Conservation (phyloP, 2,797 vertebrate species). For the Cossypha caffra region DNA sequence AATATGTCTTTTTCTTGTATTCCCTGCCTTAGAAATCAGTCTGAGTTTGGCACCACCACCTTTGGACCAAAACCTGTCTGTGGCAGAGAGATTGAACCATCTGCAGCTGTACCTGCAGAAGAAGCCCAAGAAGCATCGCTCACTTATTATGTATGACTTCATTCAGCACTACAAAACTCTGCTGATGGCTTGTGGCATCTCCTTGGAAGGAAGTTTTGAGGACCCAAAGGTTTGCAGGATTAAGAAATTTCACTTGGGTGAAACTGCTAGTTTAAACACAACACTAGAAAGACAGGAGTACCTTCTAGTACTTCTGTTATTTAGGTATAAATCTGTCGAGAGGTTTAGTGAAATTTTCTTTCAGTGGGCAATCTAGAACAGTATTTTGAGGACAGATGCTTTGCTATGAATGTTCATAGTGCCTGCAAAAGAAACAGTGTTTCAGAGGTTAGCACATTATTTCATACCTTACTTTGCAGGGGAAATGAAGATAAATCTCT, state of each 20-base stretch:
- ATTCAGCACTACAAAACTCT: constrained; percentile 91
- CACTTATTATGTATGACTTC: constrained; percentile 84
- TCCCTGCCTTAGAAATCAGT: constrained; percentile 80
- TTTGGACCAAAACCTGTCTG: constrained; percentile 84
- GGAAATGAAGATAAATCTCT: neutral
- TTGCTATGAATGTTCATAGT: neutral
- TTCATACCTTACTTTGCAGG: neutral
- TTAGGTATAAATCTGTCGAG: neutral
- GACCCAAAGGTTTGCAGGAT: constrained; percentile 88
- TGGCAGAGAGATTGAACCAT: constrained; percentile 82
- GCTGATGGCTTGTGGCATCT: constrained; percentile 86
- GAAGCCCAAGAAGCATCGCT: constrained; percentile 41
- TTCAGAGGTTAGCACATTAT: neutral
- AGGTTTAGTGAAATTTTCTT: neutral
- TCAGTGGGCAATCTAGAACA: neutral
- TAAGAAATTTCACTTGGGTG: neutral
- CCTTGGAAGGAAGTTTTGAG: constrained; percentile 86
- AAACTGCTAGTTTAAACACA: neutral
- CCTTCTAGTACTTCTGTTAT: neutral
- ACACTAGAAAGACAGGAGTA: neutral
- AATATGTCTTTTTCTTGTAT: neutral
- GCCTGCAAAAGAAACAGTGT: neutral
- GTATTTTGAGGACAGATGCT: neutral
- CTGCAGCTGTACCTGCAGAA: constrained; percentile 81
- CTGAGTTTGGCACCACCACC: constrained; percentile 90